Percentiles rank a stretch among this genome's conserved stretches.
Conservation (phyloP, 2,888 invertebrate species). For the Seira ritae region DNA sequence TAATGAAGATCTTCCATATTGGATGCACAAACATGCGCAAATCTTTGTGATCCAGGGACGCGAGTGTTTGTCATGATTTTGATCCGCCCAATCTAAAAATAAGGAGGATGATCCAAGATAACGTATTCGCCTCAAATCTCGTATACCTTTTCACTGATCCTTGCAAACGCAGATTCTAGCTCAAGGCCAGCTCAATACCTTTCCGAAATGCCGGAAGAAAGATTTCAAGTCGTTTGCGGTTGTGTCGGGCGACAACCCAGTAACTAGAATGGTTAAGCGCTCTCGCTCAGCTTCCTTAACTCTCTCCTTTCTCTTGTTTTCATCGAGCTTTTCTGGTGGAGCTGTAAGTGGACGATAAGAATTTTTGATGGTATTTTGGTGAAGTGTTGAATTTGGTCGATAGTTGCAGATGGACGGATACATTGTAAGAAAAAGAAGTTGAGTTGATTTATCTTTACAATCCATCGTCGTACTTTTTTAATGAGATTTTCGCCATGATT, state of each 20-base stretch:
- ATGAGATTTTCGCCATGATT: too few species aligned
- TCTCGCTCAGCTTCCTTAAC: constrained; percentile 42
- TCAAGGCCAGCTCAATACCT: constrained; percentile 62
- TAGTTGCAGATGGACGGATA: background rate
- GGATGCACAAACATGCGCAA: constrained; percentile 59
- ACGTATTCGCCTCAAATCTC: too few species aligned
- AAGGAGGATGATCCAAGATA: too few species aligned
- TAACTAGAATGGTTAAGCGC: constrained; percentile 54
- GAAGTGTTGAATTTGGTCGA: constrained; percentile 29
- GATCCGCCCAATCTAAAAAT: constrained; percentile 61
- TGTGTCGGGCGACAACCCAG: constrained; percentile 60
- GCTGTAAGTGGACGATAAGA: constrained; percentile 13
- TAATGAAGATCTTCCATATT: constrained; percentile 46
- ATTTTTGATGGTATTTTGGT: too few species aligned
- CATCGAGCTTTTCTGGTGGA: constrained; percentile 19
- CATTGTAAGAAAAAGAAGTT: background rate
- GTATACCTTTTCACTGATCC: too few species aligned
- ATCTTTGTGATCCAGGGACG: constrained; percentile 62
- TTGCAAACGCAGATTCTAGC: too few species aligned
- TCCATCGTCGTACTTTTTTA: too few species aligned
- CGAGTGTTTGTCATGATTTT: constrained; percentile 66
- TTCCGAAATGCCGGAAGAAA: constrained; percentile 62
- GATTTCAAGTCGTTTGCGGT: constrained; percentile 64
- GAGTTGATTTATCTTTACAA: too few species aligned
- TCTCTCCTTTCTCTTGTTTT: background rate